Evolutionary conservation across 2,113 vertebrate species (phyloP), one percentile per base, ranked within the genome.

Genomic region (Cercopithecus mona): DNA sequence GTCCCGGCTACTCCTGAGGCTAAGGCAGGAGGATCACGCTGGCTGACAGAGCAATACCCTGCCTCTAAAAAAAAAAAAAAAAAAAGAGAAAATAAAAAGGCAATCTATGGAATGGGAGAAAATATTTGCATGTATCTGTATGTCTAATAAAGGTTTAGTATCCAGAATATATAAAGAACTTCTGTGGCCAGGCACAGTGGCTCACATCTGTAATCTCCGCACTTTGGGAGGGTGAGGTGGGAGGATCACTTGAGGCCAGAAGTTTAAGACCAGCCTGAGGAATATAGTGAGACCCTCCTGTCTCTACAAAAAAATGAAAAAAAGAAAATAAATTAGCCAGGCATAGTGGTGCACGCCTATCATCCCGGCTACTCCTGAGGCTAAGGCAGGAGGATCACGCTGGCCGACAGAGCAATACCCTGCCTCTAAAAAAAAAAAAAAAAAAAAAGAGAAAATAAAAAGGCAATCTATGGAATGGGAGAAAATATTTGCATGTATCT

Each of bases 121-220:
- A 92, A 78, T 23, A 70, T 48, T 52, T 84, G 27, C 17, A 84
- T 83, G 79, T 70, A 84, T 32, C 25, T 30, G 61, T 32, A 64
- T 61, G 40, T 48, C 84, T 92, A 40, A 57, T 66, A 38, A 48
- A 45, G 23, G 23, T 45, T 84, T 35, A 57, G 38, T 48, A 94
- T 48, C 38, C 7, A 88, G 40, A 93, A 94, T 75, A 81, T 13
- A 82, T 22, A 79, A 59, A 57, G 25, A 96, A 84, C 70, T 78
- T 13, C 38, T 79, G 79, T 30, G 25, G 43, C 43, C 43, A 48
- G 43, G 43, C 8, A 9, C 45, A 16, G 27, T 78, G 43, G 75
- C 75, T 78, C 75, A 32, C 8, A 27, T 27, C 43, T 78, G 14
- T 30, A 76, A 48, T 48, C 70, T 38, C 20, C 6, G 38, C n/a